Base-by-base conservation (phyloP, 1,140 invertebrate genomes). In the Pseudomyrmex cubaensis region DNA sequence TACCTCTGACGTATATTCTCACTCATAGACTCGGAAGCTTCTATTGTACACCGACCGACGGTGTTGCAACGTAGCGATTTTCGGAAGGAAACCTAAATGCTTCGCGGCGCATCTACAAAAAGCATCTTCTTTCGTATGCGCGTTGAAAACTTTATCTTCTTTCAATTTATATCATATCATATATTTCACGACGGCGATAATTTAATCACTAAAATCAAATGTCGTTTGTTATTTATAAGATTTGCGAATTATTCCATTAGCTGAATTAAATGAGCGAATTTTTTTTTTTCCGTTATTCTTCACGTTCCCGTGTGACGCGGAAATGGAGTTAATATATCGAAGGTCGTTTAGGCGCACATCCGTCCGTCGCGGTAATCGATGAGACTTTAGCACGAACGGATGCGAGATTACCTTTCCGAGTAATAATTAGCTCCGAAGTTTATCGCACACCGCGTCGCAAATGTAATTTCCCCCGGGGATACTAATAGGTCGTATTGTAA, bases 361-460 rank as follows among this genome's bases (percentile, higher is more conserved):
- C 57, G 22, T 10, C 5, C 44, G 12, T 13, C 35, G 13, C 22
- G 7, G 66, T 57, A 72, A 59, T 80, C 76, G 64, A 72, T 72
- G 35, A 10, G 76, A 80, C 66, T 80, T 80, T 72, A 59, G 56
- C 54, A 48, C 64, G 44, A 57, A 12, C 66, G 46, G 66, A 70
- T 80, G 5, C 35, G 35, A 80, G 66, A 80, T 80, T 80, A 66
- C 76, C 54, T 57, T 77, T 59, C 76, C 76, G 76, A 54, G 35
- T 72, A 70, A 80, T 80, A 80, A 80, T 80, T 80, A 80, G 64
- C 76, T 66, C 48, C 54, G 44, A 80, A 80, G 76, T 80, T 80
- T 80, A 80, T 80, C 66, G 76, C 22, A 59, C 76, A 7, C 35
- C 35, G 35, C 44, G 15, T 35, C 44, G 46, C 59, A 54, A 80